Percentiles rank a stretch among this genome's conserved stretches.
Evolutionary conservation across 2,113 vertebrate species (phyloP).

Genomic region (Hippocampus barbouri): DNA sequence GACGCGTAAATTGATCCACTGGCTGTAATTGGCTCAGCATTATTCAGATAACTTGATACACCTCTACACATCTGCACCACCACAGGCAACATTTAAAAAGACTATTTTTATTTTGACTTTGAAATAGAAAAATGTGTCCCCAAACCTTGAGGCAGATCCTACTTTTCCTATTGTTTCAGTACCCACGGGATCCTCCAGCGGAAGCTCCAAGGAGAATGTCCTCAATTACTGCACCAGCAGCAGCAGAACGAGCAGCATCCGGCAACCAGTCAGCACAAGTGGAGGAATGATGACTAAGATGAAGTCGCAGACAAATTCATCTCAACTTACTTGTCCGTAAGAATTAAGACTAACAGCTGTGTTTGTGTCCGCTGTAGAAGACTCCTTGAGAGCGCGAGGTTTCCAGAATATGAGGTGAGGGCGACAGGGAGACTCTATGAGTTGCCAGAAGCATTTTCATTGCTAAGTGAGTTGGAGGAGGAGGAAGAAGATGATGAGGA

Average conservation of each 20-base stretch:
- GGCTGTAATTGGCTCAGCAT: conserved; percentile 27
- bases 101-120: conserved; percentile 32
- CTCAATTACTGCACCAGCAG: conserved; percentile 22
- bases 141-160: conserved; percentile 13
- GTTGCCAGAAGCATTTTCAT: conserved; percentile 85
- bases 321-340: conserved; percentile 13
- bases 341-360: conserved; percentile 27
- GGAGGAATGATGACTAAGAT: conserved; percentile 29
- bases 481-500: conserved; percentile 84
- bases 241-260: conserved; percentile 36
- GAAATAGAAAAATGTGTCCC: conserved; percentile 50
- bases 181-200: conserved; percentile 3
- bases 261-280: conserved; percentile 18
- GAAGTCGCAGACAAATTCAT: conserved; percentile 15
- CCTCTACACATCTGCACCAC: conserved; percentile 41
- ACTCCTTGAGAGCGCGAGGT: conserved; percentile 17
- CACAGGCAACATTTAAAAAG: conserved; percentile 44
- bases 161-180: conserved; percentile 7
- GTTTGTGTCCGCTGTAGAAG: conserved; percentile 26
- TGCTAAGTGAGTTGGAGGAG: conserved; percentile 85
- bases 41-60: conserved; percentile 36
- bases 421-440: conserved; percentile 71
- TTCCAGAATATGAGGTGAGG: conserved; percentile 12
- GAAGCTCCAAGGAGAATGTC: conserved; percentile 4
- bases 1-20: conserved; percentile 29